These are phyloP conservation scores for Phyllostomus hastatus DNA, from an alignment of 2,113 vertebrate species.

Conservation along the genomic window DNA sequence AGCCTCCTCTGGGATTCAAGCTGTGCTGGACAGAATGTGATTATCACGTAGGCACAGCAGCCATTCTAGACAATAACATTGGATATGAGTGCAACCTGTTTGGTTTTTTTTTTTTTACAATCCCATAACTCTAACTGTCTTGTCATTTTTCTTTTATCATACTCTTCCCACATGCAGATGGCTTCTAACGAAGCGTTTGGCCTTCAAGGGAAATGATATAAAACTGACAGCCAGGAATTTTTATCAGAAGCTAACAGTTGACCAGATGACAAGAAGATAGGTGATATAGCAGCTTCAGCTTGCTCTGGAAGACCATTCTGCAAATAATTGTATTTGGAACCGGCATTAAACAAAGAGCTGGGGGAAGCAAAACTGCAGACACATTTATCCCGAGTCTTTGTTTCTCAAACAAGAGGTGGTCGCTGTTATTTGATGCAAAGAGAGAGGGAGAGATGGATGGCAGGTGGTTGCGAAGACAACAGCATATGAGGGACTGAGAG, in stretches of 20 bases:
- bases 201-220: background rate
- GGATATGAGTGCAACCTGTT: background rate
- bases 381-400: background rate
- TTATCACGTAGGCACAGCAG: background rate
- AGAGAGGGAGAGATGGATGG: constrained; percentile 19
- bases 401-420: background rate
- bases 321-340: background rate
- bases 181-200: background rate
- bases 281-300: background rate
- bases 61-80: background rate
- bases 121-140: background rate
- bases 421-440: background rate
- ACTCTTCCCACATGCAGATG: background rate
- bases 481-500: constrained; percentile 60
- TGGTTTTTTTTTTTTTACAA: background rate
- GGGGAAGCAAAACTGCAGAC: background rate
- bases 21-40: background rate
- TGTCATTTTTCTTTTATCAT: background rate
- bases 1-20: background rate
- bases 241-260: background rate
- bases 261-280: background rate
- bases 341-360: background rate
- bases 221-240: background rate
- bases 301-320: background rate
- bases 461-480: background rate